Conservation (phyloP, 2,888 invertebrate species). For the Cynaeus angustus region DNA sequence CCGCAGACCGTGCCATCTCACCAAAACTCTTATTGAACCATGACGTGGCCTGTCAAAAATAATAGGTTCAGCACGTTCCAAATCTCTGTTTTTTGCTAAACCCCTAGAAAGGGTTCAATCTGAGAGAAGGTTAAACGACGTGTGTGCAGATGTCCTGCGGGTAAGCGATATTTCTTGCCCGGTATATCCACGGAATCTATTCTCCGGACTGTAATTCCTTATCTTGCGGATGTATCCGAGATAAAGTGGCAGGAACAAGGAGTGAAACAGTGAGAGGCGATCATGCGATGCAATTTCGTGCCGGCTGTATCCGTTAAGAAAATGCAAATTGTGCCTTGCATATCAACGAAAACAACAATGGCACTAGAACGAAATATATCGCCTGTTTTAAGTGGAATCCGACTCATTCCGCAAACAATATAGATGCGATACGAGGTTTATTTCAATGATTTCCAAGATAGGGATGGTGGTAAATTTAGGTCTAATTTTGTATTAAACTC, state of each 20-base stretch:
- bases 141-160: constrained; percentile 45
- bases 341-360: constrained; percentile 62
- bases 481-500: neutral
- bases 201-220: constrained; percentile 43
- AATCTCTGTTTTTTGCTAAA: neutral
- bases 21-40: too few species aligned
- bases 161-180: constrained; percentile 40
- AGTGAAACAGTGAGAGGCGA: constrained; percentile 45
- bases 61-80: neutral
- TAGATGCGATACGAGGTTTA: constrained; percentile 29
- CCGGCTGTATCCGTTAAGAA: constrained; percentile 51
- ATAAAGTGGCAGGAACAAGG: constrained; percentile 39
- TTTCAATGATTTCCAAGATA: constrained; percentile 24
- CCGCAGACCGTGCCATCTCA: too few species aligned
- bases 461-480: neutral
- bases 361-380: constrained; percentile 45
- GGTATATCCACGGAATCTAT: constrained; percentile 43
- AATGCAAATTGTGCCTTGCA: constrained; percentile 60
- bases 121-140: constrained; percentile 11
- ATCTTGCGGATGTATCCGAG: constrained; percentile 41
- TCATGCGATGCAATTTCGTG: constrained; percentile 49
- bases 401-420: constrained; percentile 45
- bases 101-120: constrained; percentile 13
- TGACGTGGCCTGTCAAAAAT: neutral
- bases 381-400: constrained; percentile 43